These are phyloP conservation scores for Rhopalosiphum maidis DNA, from an alignment of 1,140 invertebrate genomes.

Conservation along the genomic window DNA sequence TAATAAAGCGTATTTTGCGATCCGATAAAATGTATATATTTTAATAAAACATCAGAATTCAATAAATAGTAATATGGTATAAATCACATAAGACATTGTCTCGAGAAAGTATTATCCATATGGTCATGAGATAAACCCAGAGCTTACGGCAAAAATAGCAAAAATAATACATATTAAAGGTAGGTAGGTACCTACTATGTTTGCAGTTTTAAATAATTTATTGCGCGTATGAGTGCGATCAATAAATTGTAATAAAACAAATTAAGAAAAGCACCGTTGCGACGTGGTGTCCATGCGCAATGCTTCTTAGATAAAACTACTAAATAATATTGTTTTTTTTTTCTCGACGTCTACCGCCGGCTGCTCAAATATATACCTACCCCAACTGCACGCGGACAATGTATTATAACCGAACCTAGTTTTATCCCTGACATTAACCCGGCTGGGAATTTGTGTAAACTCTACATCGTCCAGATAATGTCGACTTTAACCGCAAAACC, in stretches of 20 bases:
- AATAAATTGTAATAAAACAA: neutral
- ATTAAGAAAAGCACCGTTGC: neutral
- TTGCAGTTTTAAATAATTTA: constrained; percentile 1
- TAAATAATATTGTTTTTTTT: neutral
- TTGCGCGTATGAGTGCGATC: neutral
- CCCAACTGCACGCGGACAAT: neutral
- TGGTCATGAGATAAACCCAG: neutral
- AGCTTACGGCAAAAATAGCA: neutral
- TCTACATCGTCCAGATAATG: neutral
- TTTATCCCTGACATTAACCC: neutral
- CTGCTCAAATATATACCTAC: neutral
- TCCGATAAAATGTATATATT: neutral
- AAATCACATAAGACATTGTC: neutral
- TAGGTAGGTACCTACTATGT: neutral
- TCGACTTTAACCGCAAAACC: neutral
- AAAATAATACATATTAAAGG: neutral
- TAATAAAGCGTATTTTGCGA: neutral
- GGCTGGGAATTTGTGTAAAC: neutral
- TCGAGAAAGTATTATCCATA: neutral
- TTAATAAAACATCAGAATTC: neutral
- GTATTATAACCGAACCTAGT: neutral
- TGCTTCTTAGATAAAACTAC: neutral
- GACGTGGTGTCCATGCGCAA: neutral
- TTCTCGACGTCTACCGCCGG: neutral
- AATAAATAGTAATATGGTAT: neutral